Percentiles rank a stretch among this genome's conserved stretches.
phyloP scores from a whole-genome alignment of 1,140 invertebrate genomes.

The Musca vetustissima region DNA sequence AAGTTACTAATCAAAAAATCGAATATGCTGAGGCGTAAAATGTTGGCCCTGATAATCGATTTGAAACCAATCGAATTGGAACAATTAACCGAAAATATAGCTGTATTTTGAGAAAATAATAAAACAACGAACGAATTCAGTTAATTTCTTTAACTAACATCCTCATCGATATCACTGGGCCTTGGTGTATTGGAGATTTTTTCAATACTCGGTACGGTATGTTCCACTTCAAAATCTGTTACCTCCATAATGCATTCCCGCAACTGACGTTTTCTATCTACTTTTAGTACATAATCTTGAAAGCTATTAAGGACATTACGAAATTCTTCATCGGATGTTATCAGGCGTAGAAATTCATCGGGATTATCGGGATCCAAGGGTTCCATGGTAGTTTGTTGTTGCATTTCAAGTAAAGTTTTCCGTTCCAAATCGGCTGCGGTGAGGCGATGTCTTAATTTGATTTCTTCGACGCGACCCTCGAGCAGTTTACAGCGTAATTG shows the following conservation, averaged over 20 bases:
- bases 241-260: constrained; percentile 40
- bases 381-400: background rate
- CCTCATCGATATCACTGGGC: no score
- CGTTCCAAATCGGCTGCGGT: constrained; percentile 39
- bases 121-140: no score
- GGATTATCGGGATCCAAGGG: constrained; percentile 45
- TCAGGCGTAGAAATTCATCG: constrained; percentile 45
- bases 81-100: constrained; percentile 33
- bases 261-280: constrained; percentile 39
- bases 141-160: no score
- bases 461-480: constrained; percentile 77
- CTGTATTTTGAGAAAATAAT: constrained; percentile 39
- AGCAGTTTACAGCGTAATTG: constrained; percentile 84
- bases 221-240: constrained; percentile 39
- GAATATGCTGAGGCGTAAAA: constrained; percentile 32
- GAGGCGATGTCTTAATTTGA: constrained; percentile 60
- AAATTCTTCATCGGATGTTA: constrained; percentile 41
- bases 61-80: constrained; percentile 34
- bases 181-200: no score
- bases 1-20: constrained; percentile 55
- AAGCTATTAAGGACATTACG: constrained; percentile 37
- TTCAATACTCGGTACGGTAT: no score
- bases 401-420: background rate
- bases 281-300: constrained; percentile 33
- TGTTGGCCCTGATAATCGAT: constrained; percentile 38